A percentile compares a stretch with the other conserved stretches of the same genome.
These are phyloP conservation scores for Microctonus brassicae DNA, from an alignment of 2,888 invertebrate genomes.

Conservation along the genomic window DNA sequence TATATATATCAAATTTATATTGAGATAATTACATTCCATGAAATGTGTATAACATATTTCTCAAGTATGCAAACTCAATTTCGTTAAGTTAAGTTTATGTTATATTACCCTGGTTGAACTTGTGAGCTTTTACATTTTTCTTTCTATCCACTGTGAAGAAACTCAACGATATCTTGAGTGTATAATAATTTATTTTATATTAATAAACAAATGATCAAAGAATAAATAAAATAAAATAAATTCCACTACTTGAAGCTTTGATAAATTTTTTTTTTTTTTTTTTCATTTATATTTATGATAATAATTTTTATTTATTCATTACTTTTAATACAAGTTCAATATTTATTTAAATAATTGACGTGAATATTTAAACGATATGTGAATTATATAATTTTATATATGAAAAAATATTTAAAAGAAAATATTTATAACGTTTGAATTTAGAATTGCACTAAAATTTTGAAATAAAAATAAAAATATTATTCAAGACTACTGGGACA, in stretches of 20 bases:
- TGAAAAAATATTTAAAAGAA: no score
- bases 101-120: background rate
- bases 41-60: background rate
- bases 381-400: no score
- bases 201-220: background rate
- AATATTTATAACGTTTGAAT: no score
- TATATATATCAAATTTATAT: background rate
- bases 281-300: no score
- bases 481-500: background rate
- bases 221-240: background rate
- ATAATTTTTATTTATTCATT: no score
- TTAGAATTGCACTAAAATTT: background rate
- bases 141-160: background rate
- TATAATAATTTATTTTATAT: background rate
- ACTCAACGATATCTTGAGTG: no score
- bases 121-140: background rate
- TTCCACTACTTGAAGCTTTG: background rate
- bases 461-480: background rate
- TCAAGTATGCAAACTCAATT: background rate
- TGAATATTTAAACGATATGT: no score
- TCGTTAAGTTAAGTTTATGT: background rate
- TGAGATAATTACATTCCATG: background rate
- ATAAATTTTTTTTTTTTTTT: background rate
- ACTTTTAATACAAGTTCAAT: no score
- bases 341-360: no score